Percentiles rank a stretch among this genome's conserved stretches.
phyloP scores from a whole-genome alignment of 2,113 vertebrate genomes.

The Stigmatopora argus region DNA sequence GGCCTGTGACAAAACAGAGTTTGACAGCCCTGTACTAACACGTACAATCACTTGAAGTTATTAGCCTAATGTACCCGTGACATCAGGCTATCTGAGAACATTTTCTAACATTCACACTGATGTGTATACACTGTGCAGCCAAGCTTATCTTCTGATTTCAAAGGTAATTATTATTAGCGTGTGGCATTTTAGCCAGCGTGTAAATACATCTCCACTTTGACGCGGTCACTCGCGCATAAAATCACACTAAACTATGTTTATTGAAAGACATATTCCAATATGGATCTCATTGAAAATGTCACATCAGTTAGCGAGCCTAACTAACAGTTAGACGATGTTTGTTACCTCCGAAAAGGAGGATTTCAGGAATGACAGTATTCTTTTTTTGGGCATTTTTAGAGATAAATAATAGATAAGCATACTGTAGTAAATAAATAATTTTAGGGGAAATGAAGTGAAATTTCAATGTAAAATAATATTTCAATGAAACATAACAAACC shows the following conservation, averaged over 20 bases:
- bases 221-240: constrained; percentile 9
- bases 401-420: too few relatives aligned
- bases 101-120: constrained; percentile 48
- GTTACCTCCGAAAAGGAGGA: not conserved
- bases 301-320: not conserved
- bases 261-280: constrained; percentile 6
- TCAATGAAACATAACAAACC: too few relatives aligned
- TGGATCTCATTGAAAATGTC: not conserved
- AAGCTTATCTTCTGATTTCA: constrained; percentile 28
- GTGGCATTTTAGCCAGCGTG: constrained; percentile 30
- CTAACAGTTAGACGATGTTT: not conserved
- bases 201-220: constrained; percentile 10
- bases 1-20: not conserved
- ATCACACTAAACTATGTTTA: not conserved
- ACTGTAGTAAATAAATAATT: too few relatives aligned
- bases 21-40: not conserved
- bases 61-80: constrained; percentile 21
- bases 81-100: constrained; percentile 20
- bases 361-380: too few relatives aligned
- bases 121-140: not conserved
- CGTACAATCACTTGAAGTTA: constrained; percentile 4
- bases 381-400: too few relatives aligned
- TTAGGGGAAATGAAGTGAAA: too few relatives aligned
- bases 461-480: too few relatives aligned
- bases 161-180: constrained; percentile 45